Conservation (phyloP, 1,140 invertebrate genomes). For the Cyclargus thomasi region DNA sequence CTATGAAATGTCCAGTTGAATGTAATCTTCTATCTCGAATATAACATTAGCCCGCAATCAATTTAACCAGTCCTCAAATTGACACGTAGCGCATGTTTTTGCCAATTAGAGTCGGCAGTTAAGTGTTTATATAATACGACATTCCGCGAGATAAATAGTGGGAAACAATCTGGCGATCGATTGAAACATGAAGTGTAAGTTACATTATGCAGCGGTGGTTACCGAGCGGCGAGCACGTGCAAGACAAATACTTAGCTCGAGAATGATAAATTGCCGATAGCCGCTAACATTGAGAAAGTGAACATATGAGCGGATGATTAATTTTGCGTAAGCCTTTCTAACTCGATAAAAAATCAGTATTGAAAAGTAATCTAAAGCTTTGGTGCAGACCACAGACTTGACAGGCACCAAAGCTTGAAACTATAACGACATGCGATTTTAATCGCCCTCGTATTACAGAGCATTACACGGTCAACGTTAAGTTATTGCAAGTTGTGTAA, state of each 20-base stretch:
- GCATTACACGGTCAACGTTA: neutral
- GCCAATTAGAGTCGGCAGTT: no score
- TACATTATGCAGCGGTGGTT: neutral
- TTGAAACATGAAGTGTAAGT: neutral
- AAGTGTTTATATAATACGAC: no score
- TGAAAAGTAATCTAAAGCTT: neutral
- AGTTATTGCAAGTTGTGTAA: neutral
- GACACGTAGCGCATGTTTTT: no score
- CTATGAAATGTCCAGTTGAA: neutral
- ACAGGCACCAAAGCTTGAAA: neutral
- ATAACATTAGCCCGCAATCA: no score
- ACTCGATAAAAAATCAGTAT: conserved; percentile 3
- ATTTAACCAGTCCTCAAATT: no score
- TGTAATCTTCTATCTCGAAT: no score
- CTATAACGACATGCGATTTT: neutral
- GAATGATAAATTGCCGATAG: conserved; percentile 12
- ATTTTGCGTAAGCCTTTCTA: conserved; percentile 13
- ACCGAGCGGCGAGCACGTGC: neutral
- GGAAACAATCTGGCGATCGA: neutral
- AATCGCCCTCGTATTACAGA: neutral
- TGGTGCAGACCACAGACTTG: neutral
- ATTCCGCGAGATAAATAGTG: neutral
- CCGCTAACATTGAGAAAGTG: conserved; percentile 5
- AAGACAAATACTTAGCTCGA: neutral
- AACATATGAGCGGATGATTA: conserved; percentile 9